A percentile compares a stretch with the other conserved stretches of the same genome.
phyloP scores from a whole-genome alignment of 2,113 vertebrate species.

The Leuciscus idus region DNA sequence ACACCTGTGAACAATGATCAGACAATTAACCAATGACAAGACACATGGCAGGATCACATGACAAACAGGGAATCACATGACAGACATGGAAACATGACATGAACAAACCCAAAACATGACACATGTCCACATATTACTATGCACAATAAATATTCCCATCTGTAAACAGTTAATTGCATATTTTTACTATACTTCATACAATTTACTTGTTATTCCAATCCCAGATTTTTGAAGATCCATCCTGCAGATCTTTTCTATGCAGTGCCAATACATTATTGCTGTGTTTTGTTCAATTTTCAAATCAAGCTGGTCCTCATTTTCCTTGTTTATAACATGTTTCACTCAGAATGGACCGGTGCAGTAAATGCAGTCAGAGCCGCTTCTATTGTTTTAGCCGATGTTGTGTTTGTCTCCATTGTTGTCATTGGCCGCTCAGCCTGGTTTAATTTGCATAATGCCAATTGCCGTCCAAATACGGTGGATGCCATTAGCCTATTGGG shows the following conservation, averaged over 20 bases:
- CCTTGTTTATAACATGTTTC: neutral
- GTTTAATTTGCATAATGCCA: conserved; percentile 48
- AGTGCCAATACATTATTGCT: neutral
- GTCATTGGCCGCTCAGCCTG: conserved; percentile 35
- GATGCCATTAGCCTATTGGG: conserved; percentile 42
- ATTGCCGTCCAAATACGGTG: conserved; percentile 35
- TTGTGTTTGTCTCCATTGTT: conserved; percentile 43
- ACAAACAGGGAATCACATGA: no score
- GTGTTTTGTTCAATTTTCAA: neutral
- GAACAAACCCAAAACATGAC: no score
- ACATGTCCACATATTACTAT: neutral
- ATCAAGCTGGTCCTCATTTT: neutral
- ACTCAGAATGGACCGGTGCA: neutral
- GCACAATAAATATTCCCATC: neutral
- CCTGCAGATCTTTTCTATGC: no score
- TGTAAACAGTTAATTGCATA: neutral
- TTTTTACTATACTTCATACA: no score
- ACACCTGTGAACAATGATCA: no score
- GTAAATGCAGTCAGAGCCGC: conserved; percentile 2
- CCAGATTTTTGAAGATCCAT: no score
- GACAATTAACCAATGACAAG: no score
- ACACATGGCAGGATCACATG: no score
- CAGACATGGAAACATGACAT: no score
- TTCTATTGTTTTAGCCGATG: conserved; percentile 31
- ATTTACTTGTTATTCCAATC: no score